phyloP scores from a whole-genome alignment of 2,797 vertebrate genomes.

The Garrulus glandarius region DNA sequence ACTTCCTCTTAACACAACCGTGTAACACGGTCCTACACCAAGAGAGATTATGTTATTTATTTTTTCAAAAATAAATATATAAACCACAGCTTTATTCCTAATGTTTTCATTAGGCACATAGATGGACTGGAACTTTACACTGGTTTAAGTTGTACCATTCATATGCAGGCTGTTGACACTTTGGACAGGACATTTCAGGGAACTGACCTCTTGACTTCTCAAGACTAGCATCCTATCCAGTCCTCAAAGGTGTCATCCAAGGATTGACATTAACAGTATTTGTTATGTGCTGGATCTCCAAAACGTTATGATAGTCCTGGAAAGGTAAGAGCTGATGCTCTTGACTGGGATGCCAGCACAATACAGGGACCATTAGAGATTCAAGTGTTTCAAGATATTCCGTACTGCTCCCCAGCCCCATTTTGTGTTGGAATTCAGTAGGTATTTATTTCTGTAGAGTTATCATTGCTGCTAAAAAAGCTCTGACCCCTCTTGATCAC shows the following conservation, averaged over 20 bases:
- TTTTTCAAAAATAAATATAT: not conserved
- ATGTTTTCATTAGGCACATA: not conserved
- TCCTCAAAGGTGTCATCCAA: not conserved
- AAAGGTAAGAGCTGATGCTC: not conserved
- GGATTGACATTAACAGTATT: not conserved
- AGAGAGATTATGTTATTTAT: not conserved
- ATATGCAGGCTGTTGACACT: not conserved
- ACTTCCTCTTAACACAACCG: not conserved
- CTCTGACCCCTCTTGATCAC: not conserved
- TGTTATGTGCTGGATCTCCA: not conserved
- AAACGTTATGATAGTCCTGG: not conserved
- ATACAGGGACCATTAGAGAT: not conserved
- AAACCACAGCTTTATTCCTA: not conserved
- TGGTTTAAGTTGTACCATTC: not conserved
- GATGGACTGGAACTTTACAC: not conserved
- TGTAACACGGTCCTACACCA: accelerated
- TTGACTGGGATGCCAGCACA: not conserved
- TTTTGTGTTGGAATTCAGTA: not conserved
- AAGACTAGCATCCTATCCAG: not conserved
- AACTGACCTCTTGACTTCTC: not conserved
- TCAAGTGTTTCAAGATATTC: not conserved
- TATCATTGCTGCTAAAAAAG: not conserved
- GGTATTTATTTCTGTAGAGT: not conserved
- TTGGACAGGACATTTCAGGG: not conserved
- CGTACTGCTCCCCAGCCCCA: accelerated